A percentile compares a stretch with the other conserved stretches of the same genome.
These are phyloP conservation scores for Microcebus ravelobensis DNA, from an alignment of 2,113 vertebrate species.

Conservation along the genomic window DNA sequence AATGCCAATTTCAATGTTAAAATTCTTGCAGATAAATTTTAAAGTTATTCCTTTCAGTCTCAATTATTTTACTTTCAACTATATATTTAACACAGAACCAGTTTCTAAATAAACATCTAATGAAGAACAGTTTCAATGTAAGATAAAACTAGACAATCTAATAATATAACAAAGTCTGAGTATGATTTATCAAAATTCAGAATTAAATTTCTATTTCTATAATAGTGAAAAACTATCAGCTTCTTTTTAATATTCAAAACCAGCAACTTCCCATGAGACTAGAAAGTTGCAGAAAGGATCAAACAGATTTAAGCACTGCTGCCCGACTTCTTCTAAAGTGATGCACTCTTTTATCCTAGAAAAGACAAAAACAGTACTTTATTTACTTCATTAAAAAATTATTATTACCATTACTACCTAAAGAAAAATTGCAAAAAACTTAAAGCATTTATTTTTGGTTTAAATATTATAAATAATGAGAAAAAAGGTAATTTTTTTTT, in stretches of 20 bases:
- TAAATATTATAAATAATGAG: background rate
- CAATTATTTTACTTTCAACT: slow-evolving; percentile 64
- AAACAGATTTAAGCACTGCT: slow-evolving; percentile 83
- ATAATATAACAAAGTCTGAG: slow-evolving; percentile 52
- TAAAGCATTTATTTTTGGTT: background rate
- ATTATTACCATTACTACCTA: slow-evolving; percentile 14
- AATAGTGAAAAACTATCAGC: slow-evolving; percentile 66
- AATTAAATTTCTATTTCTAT: slow-evolving; percentile 71
- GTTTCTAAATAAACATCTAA: slow-evolving; percentile 73
- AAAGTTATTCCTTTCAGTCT: slow-evolving; percentile 62
- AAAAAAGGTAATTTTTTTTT: background rate
- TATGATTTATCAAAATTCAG: slow-evolving; percentile 66
- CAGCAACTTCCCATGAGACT: slow-evolving; percentile 51
- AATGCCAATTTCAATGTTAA: slow-evolving; percentile 64
- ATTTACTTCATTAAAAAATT: slow-evolving; percentile 60
- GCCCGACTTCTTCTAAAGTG: slow-evolving; percentile 86
- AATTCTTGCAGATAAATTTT: slow-evolving; percentile 62
- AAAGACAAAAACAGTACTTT: slow-evolving; percentile 53
- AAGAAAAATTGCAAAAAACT: slow-evolving; percentile 21
- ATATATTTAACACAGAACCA: slow-evolving; percentile 69
- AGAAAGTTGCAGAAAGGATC: slow-evolving; percentile 68
- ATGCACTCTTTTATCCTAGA: slow-evolving; percentile 83
- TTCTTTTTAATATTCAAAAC: slow-evolving; percentile 69
- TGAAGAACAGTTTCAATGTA: slow-evolving; percentile 59
- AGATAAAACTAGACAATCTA: slow-evolving; percentile 74